Evolutionary conservation across 2,888 invertebrate species (phyloP).

Genomic region (Eugnorisma glareosa): DNA sequence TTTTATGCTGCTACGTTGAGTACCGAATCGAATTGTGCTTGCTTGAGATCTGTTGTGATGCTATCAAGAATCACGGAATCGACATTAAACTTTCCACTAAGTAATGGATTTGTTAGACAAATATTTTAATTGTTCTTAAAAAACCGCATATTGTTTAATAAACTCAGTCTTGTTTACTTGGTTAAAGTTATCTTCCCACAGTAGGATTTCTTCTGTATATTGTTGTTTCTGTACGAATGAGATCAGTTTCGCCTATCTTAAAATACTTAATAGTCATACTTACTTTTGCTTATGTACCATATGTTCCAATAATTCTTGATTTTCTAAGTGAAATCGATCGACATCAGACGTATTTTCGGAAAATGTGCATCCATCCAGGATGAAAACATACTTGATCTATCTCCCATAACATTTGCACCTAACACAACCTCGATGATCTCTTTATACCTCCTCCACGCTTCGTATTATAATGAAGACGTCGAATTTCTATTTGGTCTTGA

Average conservation of each 20-base stretch:
- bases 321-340: neutral
- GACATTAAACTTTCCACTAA: slow-evolving; percentile 44
- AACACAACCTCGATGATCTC: slow-evolving; percentile 74
- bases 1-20: slow-evolving; percentile 45
- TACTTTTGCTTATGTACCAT: too few species aligned
- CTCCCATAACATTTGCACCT: slow-evolving; percentile 63
- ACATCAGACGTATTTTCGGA: neutral
- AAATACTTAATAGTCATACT: neutral
- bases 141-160: slow-evolving; percentile 7
- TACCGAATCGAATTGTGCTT: slow-evolving; percentile 63
- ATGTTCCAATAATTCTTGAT: neutral
- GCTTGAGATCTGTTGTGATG: slow-evolving; percentile 50
- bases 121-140: slow-evolving; percentile 33
- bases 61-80: slow-evolving; percentile 50
- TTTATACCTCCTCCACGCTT: slow-evolving; percentile 68
- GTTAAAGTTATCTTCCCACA: slow-evolving; percentile 21
- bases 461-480: slow-evolving; percentile 55
- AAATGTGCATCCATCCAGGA: neutral
- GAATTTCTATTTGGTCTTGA: slow-evolving; percentile 50
- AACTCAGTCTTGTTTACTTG: slow-evolving; percentile 23
- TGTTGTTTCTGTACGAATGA: slow-evolving; percentile 8
- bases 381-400: slow-evolving; percentile 55
- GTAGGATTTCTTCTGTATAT: slow-evolving; percentile 8
- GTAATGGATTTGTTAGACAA: slow-evolving; percentile 37
- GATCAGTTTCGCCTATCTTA: slow-evolving; percentile 6